A percentile compares a stretch with the other conserved stretches of the same genome.
These are phyloP conservation scores for Drosophila neocordata DNA, from an alignment of 1,140 invertebrate genomes.

Conservation along the genomic window DNA sequence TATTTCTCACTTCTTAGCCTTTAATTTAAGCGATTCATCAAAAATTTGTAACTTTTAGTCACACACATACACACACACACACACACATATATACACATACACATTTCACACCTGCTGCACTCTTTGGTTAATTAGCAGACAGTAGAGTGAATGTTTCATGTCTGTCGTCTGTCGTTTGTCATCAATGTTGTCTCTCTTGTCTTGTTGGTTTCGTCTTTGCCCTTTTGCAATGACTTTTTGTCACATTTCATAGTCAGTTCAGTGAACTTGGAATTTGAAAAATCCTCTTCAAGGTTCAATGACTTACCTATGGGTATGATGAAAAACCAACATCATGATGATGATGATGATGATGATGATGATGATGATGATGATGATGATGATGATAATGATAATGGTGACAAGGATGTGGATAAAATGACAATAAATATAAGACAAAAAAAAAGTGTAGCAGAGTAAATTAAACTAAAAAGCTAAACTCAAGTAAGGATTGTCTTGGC, in stretches of 20 bases:
- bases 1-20: background rate
- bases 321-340: conserved; percentile 1
- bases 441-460: conserved; percentile 20
- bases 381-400: background rate
- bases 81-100: background rate
- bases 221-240: conserved; percentile 22
- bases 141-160: conserved; percentile 19
- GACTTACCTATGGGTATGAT: conserved; percentile 22
- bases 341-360: background rate
- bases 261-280: conserved; percentile 54
- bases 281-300: conserved; percentile 38
- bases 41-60: conserved; percentile 35
- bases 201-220: conserved; percentile 16
- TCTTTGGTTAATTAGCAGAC: conserved; percentile 60
- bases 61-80: conserved; percentile 19
- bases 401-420: background rate
- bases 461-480: conserved; percentile 41
- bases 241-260: conserved; percentile 58
- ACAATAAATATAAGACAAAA: background rate
- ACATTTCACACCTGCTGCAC: conserved; percentile 44
- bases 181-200: conserved; percentile 10
- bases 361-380: background rate
- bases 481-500: conserved; percentile 37
- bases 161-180: background rate
- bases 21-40: conserved; percentile 28